Evolutionary conservation across 1,140 invertebrate species (phyloP), one percentile per base, ranked within the genome.

Genomic region (Diprion similis): DNA sequence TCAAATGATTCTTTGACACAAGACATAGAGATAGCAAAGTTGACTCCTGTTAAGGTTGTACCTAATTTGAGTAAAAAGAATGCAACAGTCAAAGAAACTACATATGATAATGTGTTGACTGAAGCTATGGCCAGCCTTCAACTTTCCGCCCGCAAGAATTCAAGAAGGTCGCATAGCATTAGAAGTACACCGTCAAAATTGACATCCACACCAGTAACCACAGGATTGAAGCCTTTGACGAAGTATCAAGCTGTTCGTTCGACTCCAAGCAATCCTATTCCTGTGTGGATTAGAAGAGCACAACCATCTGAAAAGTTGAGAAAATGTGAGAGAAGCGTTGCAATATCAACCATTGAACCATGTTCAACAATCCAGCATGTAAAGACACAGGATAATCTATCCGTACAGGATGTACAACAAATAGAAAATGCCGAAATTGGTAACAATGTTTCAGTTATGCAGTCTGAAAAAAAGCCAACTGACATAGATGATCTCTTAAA

Each of bases 81-180:
- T 13, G 75, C 75, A n/a, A 18, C 68, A n/a, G 1, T 66, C 0
- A 75, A 24, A 18, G 78, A 83, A 71, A 77, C 67, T 1, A 85
- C 81, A 7, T 81, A 82, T 18, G 79, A 85, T 4, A 75, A 84
- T 37, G 74, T 83, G 13, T 70, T 86, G 0, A 71, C 68, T 0
- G 79, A 82, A 46, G 81, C 80, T 4, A 75, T 82, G 70, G 76
- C 59, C 13, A 78, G 79, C 18, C 77, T 83, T 8, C 76, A 84
- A 4, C 10, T 85, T 7, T 80, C 78, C 10, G 13, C 46, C 0
- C 6, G 11, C 18, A 77, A 24, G 79, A 75, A 11, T 73, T 48
- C 1, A 68, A 13, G n/a, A 71, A 70, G 11, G 71, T 51, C 72
- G 75, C 77, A 68, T 68, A 19, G 9, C 76, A 17, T 59, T 59